Base-by-base conservation (phyloP, 2,797 vertebrate species). In the Macroramphosus scolopax region DNA sequence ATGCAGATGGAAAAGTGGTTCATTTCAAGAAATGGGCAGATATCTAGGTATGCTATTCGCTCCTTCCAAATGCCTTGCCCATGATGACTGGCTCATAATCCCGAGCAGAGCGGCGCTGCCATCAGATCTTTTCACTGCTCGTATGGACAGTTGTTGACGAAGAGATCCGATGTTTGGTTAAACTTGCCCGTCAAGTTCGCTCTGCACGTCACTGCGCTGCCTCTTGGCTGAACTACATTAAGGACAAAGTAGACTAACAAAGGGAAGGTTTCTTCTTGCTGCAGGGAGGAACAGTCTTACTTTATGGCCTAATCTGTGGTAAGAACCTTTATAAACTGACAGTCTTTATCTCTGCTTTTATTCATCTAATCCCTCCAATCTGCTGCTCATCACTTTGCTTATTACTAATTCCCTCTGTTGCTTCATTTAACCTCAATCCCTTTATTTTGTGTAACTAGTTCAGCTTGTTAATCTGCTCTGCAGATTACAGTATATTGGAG, bases 141-240 rank as follows among this genome's bases (percentile, higher is more conserved):
- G 68, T 50, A 52, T 72, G 68, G 72, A 60, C 35, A 20, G 52
- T 48, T 35, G 49, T 41, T 51, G 46, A 72, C 40, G 52, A 36
- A 41, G 33, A 48, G 14, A 42, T 48, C 42, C 62, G 52, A 42
- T 24, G 22, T 59, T 71, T 51, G 35, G 59, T 51, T 50, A 41
- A 78, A 77, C 62, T 72, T 3, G 75, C 72, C 72, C 47, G 78
- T 83, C 80, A 49, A 55, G 77, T 82, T 56, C 40, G 37, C 12
- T 6, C 7, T 17, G 40, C 15, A 18, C 53, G 54, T 75, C 75
- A 75, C 55, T 1, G 6, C n/a, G 26, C 17, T 18, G 45, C 41
- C 45, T 52, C 30, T 39, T 25, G 20, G 54, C 35, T 54, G 43
- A 34, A 5, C 29, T 65, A 55, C 73, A 69, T 52, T 56, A 61